Evolutionary conservation across 2,113 vertebrate genomes (phyloP).

Genomic region (Chaetorhynchus papuensis): DNA sequence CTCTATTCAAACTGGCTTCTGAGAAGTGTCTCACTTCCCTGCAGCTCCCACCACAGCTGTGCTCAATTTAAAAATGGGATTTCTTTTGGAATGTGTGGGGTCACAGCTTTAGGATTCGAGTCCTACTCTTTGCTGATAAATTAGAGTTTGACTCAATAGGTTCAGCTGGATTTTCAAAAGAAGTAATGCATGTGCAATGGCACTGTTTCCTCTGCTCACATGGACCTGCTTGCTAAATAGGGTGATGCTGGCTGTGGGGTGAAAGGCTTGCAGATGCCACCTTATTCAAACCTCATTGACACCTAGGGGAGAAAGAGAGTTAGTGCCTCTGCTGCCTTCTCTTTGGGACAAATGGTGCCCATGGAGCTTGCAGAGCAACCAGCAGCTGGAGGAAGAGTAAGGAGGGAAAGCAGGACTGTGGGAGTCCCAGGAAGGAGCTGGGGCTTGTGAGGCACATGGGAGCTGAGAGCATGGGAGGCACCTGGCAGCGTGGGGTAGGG

Average conservation of each 20-base stretch:
- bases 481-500: background rate
- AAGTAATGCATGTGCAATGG: background rate
- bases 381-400: background rate
- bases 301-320: background rate
- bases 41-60: background rate
- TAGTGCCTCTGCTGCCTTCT: background rate
- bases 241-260: background rate
- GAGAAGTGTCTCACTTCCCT: background rate
- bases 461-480: background rate
- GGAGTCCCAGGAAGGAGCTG: background rate
- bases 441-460: fast-evolving
- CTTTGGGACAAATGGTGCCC: background rate
- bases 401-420: background rate
- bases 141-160: background rate
- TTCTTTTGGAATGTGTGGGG: background rate
- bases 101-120: background rate
- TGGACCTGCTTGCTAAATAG: background rate
- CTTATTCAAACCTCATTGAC: background rate
- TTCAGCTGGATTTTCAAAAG: background rate
- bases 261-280: background rate
- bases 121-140: background rate
- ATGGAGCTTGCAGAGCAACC: background rate
- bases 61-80: background rate
- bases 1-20: background rate
- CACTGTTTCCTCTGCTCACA: background rate